phyloP scores from a whole-genome alignment of 2,113 vertebrate species.

The Micromys minutus region DNA sequence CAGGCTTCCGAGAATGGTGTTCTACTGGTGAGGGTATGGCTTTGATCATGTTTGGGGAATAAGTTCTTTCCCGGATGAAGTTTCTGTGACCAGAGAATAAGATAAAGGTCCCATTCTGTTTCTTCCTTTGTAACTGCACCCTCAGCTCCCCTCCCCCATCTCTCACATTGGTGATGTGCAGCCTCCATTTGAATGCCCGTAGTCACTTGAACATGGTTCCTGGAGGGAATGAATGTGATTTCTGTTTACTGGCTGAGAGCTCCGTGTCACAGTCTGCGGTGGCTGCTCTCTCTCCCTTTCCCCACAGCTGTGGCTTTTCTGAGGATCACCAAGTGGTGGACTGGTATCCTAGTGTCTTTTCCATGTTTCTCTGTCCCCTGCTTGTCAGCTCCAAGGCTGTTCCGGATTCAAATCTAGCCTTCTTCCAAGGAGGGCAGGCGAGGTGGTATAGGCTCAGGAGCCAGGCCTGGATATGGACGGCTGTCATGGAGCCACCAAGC shows the following conservation, averaged over 20 bases:
- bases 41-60: too few species aligned
- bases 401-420: fast-evolving
- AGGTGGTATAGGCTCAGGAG: background rate
- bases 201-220: background rate
- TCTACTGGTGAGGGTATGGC: too few species aligned
- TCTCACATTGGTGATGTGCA: background rate
- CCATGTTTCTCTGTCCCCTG: background rate
- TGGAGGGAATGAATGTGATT: background rate
- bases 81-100: too few species aligned
- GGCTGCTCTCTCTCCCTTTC: background rate
- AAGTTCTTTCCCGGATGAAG: too few species aligned
- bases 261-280: too few species aligned
- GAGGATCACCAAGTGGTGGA: background rate
- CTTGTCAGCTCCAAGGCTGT: background rate
- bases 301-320: background rate
- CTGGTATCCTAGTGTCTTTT: fast-evolving
- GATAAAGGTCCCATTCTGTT: too few species aligned
- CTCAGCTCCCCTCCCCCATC: background rate
- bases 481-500: background rate
- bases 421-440: too few species aligned
- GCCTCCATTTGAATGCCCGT: fast-evolving
- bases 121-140: too few species aligned
- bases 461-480: background rate
- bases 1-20: too few species aligned
- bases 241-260: too few species aligned